Base-by-base conservation (phyloP, 2,113 vertebrate genomes). In the Megaleporinus macrocephalus region DNA sequence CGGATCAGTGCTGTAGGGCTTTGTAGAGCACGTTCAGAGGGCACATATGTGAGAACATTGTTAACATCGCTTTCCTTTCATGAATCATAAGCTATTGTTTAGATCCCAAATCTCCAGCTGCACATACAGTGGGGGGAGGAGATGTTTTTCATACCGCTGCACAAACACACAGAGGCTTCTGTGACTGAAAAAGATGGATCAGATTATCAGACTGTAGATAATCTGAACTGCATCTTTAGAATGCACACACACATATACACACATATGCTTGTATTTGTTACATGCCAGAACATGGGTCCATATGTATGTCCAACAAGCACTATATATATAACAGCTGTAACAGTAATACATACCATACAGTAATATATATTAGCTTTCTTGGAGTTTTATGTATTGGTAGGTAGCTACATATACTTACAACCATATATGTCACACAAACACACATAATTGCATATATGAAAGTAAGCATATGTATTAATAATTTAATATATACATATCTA, bases 101-200 rank as follows among this genome's bases (percentile, higher is more conserved):
- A 61, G 2, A n/a, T 26, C n/a, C 57, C 4, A 26, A 61, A 61
- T 61, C 57, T 12, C 57, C 66, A 70, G 66, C 33, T 77, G 74
- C 53, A 55, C 66, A 26, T 47, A 76, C 44, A 47, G 20, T 61
- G 18, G 24, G 22, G 36, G 62, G 79, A 49, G 44, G 44, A 1
- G 49, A 80, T 36, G 36, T 36, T 36, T n/a, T 68, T 65, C 83
- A 65, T 44, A 29, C 80, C 65, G 41, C 71, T 84, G 69, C 79
- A 79, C 80, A 84, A 84, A 80, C 72, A 82, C 72, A 82, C 76
- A 84, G 83, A 80, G n/a, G 70, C 55, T 63, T 41, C 44, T 65
- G 55, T 61, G 27, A 59, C 63, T 24, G n/a, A 11, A 1, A 12
- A 61, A 65, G 66, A 55, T 13, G 30, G 30, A 84, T 72, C 55